phyloP scores from a whole-genome alignment of 2,888 invertebrate species.

The Cenopis cana region DNA sequence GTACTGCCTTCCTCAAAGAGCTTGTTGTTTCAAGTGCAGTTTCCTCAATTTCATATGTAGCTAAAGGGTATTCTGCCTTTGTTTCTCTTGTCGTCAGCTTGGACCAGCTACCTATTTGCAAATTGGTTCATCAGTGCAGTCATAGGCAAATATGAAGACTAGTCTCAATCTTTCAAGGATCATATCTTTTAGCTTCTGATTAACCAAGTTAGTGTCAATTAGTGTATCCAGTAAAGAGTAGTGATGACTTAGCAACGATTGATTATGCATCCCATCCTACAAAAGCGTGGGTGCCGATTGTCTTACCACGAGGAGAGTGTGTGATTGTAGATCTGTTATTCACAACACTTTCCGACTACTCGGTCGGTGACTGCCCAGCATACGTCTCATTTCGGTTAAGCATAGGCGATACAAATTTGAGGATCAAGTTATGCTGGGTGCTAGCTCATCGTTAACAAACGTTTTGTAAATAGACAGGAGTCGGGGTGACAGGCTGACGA shows the following conservation, averaged over 20 bases:
- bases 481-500: slow-evolving; percentile 29
- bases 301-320: slow-evolving; percentile 29
- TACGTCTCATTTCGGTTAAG: not conserved
- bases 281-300: slow-evolving; percentile 20
- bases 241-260: not conserved
- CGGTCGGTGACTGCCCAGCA: not conserved
- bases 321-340: slow-evolving; percentile 29
- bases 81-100: too few species aligned
- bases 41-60: too few species aligned
- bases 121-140: too few species aligned
- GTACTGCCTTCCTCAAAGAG: too few species aligned
- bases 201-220: not conserved
- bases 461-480: slow-evolving; percentile 13
- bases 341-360: not conserved
- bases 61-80: too few species aligned
- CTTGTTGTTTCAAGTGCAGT: too few species aligned
- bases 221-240: slow-evolving; percentile 2
- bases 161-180: not conserved
- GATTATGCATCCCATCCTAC: slow-evolving; percentile 20
- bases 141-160: too few species aligned
- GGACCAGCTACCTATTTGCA: too few species aligned
- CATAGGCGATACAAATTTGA: not conserved
- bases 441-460: not conserved
- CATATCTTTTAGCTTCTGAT: not conserved
- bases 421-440: not conserved